A percentile compares a stretch with the other conserved stretches of the same genome.
Evolutionary conservation across 2,113 vertebrate species (phyloP).

Genomic region (Sinocyclocheilus grahami): DNA sequence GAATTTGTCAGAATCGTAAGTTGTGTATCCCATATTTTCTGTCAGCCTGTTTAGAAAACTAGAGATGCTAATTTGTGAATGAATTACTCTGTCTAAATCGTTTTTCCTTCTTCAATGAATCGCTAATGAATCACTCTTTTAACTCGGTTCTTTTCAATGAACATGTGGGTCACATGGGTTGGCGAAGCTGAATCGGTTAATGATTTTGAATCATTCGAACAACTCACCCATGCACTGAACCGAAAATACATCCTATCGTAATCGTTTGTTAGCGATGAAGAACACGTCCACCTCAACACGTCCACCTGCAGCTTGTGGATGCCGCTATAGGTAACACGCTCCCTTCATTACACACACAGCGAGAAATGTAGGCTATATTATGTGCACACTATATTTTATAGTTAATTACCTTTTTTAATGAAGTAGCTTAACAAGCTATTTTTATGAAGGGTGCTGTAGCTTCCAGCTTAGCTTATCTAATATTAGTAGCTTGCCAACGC

Average conservation of each 20-base stretch:
- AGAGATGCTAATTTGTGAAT: too few relatives aligned
- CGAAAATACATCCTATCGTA: not conserved
- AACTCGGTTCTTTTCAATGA: not conserved
- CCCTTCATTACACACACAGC: not conserved
- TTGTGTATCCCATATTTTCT: not conserved
- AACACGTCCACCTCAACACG: not conserved
- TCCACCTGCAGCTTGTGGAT: not conserved
- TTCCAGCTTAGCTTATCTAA: not conserved
- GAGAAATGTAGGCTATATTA: too few relatives aligned
- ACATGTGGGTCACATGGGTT: too few relatives aligned
- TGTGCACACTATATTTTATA: too few relatives aligned
- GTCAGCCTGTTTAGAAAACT: not conserved
- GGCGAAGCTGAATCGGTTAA: too few relatives aligned
- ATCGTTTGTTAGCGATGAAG: not conserved
- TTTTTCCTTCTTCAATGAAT: not conserved
- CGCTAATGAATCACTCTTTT: not conserved
- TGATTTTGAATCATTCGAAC: not conserved
- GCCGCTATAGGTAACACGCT: not conserved
- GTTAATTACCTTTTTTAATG: too few relatives aligned
- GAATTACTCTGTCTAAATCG: not conserved
- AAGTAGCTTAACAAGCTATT: too few relatives aligned
- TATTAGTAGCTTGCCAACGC: not conserved
- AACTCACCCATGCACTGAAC: not conserved
- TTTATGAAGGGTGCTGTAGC: not conserved
- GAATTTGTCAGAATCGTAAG: not conserved